Conservation (phyloP, 2,113 vertebrate species). For the Caloenas nicobarica region DNA sequence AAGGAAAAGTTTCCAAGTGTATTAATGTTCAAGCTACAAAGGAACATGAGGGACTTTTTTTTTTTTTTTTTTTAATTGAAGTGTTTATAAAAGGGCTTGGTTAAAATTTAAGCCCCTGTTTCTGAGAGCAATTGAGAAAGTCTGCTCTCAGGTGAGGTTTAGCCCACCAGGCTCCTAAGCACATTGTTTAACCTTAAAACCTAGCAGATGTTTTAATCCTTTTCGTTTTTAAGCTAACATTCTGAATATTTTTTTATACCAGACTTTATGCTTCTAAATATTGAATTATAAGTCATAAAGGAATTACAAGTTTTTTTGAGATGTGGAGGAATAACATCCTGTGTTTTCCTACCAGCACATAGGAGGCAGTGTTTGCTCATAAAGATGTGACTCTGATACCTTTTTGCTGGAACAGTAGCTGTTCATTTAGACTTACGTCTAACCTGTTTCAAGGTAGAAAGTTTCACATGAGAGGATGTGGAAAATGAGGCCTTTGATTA, state of each 20-base stretch:
- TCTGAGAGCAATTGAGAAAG: background rate
- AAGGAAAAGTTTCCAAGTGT: background rate
- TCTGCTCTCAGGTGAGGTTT: background rate
- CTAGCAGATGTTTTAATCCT: background rate
- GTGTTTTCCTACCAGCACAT: background rate
- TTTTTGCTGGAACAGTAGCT: background rate
- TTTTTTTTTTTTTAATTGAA: background rate
- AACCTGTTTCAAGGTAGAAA: background rate
- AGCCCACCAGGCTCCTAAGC: background rate
- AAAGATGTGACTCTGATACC: background rate
- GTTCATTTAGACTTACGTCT: background rate
- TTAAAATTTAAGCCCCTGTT: background rate
- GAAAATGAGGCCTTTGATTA: background rate
- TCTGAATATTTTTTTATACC: background rate
- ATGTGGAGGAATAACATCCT: background rate
- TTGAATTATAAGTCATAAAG: background rate
- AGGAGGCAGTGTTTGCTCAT: conserved; percentile 30
- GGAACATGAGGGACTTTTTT: background rate
- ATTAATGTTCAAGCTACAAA: background rate
- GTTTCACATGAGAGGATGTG: background rate
- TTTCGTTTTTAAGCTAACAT: background rate
- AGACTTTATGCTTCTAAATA: background rate
- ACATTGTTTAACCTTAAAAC: background rate
- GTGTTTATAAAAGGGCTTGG: background rate
- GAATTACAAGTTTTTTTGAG: background rate